These are phyloP conservation scores for Gorsachius goisagi DNA, from an alignment of 2,113 vertebrate genomes.

Conservation along the genomic window DNA sequence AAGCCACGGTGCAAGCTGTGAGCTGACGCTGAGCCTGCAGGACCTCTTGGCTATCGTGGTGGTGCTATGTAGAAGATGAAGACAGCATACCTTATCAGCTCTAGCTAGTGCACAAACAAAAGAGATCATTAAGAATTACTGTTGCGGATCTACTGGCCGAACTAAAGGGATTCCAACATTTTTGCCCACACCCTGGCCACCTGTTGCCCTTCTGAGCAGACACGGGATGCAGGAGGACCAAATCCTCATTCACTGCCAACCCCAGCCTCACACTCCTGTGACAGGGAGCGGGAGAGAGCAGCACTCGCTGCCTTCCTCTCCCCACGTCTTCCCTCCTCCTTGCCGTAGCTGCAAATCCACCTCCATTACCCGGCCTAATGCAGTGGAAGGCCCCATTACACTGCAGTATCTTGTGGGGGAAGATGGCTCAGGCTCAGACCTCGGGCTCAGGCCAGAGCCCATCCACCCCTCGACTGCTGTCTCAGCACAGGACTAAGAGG, in stretches of 20 bases:
- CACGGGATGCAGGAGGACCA: accelerated
- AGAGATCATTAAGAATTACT: neutral
- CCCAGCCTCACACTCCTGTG: accelerated
- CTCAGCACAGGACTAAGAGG: neutral
- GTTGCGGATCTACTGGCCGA: accelerated
- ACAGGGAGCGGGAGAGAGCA: neutral
- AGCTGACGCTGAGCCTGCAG: neutral
- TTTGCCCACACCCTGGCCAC: neutral
- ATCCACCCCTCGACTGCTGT: accelerated
- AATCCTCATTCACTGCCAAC: neutral
- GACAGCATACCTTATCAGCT: neutral
- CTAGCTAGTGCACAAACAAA: neutral
- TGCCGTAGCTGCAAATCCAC: neutral
- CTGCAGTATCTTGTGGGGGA: neutral
- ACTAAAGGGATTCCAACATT: neutral
- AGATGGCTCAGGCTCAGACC: neutral
- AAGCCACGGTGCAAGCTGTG: neutral
- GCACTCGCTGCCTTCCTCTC: accelerated
- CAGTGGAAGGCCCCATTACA: neutral
- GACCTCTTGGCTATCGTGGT: neutral
- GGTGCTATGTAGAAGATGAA: neutral
- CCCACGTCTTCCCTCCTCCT: neutral
- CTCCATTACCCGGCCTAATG: neutral
- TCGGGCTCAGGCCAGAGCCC: neutral
- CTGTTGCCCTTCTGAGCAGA: neutral